Conservation (phyloP, 2,797 vertebrate species). For the Rhyacichthys aspro region DNA sequence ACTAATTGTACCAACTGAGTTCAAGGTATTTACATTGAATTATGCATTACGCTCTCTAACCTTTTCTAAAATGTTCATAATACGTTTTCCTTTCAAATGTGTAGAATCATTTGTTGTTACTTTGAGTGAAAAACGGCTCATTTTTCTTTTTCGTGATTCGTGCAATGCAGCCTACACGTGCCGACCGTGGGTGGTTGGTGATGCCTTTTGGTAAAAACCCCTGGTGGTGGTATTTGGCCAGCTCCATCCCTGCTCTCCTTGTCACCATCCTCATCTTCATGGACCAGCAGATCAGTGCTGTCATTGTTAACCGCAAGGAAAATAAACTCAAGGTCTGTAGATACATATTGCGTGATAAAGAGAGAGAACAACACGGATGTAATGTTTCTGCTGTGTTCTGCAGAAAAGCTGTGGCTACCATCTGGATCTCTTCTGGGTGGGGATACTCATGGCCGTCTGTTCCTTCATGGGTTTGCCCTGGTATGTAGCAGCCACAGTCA, state of each 20-base stretch:
- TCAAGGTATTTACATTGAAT: constrained; percentile 80
- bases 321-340: constrained; percentile 88
- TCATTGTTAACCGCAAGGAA: constrained; percentile 97
- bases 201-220: constrained; percentile 96
- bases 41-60: not conserved
- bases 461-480: constrained; percentile 96
- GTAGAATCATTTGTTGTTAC: not conserved
- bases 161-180: constrained; percentile 85
- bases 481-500: constrained; percentile 97
- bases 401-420: constrained; percentile 97
- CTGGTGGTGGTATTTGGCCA: constrained; percentile 94
- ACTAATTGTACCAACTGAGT: constrained; percentile 86
- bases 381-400: constrained; percentile 9
- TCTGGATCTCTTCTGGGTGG: constrained; percentile 95
- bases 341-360: not conserved
- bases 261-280: constrained; percentile 99
- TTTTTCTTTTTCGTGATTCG: constrained; percentile 5
- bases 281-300: constrained; percentile 97
- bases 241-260: constrained; percentile 90
- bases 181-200: constrained; percentile 91
- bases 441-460: constrained; percentile 90
- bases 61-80: not conserved
- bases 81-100: too few species aligned
- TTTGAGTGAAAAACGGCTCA: too few species aligned
- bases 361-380: not conserved